phyloP scores from a whole-genome alignment of 2,113 vertebrate genomes.

The Lutjanus erythropterus region DNA sequence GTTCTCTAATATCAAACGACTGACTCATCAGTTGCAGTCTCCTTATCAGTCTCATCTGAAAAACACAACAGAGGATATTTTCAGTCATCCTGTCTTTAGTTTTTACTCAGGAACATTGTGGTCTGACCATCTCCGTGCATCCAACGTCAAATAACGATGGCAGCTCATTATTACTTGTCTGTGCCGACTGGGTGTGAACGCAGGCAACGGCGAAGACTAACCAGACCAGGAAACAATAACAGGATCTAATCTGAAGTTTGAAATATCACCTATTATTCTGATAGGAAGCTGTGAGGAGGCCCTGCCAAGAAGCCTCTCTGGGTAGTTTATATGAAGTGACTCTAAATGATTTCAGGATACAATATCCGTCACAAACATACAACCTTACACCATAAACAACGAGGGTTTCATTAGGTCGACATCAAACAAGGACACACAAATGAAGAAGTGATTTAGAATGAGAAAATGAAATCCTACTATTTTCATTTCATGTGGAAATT shows the following conservation, averaged over 20 bases:
- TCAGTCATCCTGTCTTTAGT: not conserved
- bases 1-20: not conserved
- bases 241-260: slow-evolving; percentile 70
- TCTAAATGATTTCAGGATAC: slow-evolving; percentile 63
- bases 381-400: slow-evolving; percentile 25
- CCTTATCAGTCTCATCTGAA: not conserved
- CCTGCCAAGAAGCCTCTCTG: slow-evolving; percentile 10
- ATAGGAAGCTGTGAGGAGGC: slow-evolving; percentile 68
- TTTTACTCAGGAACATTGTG: not conserved
- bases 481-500: not conserved
- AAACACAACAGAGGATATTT: not conserved
- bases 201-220: slow-evolving; percentile 37
- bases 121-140: not conserved
- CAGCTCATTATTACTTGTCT: slow-evolving; percentile 19
- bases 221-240: slow-evolving; percentile 71
- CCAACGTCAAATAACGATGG: no score
- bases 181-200: not conserved
- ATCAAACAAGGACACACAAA: slow-evolving; percentile 11
- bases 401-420: slow-evolving; percentile 16
- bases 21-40: not conserved
- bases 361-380: slow-evolving; percentile 44
- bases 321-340: slow-evolving; percentile 47
- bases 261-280: slow-evolving; percentile 71
- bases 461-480: not conserved
- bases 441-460: not conserved